phyloP scores from a whole-genome alignment of 2,113 vertebrate species.

The Mandrillus leucophaeus region DNA sequence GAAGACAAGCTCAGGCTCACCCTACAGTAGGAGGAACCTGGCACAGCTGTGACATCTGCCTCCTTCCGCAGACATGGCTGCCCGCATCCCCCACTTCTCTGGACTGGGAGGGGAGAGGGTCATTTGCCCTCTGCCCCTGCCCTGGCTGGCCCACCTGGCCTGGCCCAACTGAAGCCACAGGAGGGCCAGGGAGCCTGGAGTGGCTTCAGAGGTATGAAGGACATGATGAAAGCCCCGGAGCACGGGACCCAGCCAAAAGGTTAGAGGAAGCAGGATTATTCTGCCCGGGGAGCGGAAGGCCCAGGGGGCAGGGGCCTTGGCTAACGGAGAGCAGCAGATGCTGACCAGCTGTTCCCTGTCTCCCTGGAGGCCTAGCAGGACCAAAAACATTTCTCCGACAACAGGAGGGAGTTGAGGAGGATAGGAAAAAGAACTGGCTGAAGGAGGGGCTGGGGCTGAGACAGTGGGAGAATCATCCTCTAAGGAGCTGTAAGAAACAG shows the following conservation, averaged over 20 bases:
- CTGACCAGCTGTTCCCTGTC: conserved; percentile 76
- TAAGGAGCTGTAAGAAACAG: not conserved
- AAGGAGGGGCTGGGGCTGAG: not conserved
- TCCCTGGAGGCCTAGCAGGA: conserved; percentile 66
- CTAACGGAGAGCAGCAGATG: conserved; percentile 77
- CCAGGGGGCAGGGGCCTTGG: conserved; percentile 70
- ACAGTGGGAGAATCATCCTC: not conserved
- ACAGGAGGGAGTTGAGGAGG: conserved; percentile 57
- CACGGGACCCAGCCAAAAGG: conserved; percentile 62
- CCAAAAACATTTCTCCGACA: conserved; percentile 42
- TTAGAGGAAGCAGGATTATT: conserved; percentile 81
- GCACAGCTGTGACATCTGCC: not conserved
- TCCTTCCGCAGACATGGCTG: not conserved
- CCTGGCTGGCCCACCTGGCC: not conserved
- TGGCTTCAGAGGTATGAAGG: conserved; percentile 39
- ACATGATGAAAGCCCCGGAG: conserved; percentile 68
- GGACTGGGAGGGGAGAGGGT: conserved; percentile 22
- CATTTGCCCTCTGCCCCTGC: not conserved
- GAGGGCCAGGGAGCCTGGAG: conserved; percentile 67
- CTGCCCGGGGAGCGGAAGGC: conserved; percentile 73
- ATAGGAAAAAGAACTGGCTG: conserved; percentile 62
- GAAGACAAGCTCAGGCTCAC: not conserved
- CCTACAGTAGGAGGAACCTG: not conserved
- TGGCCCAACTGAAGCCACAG: conserved; percentile 46
- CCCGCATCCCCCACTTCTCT: not conserved